Conservation (phyloP, 2,797 vertebrate species). For the Acanthurus leucopareius region DNA sequence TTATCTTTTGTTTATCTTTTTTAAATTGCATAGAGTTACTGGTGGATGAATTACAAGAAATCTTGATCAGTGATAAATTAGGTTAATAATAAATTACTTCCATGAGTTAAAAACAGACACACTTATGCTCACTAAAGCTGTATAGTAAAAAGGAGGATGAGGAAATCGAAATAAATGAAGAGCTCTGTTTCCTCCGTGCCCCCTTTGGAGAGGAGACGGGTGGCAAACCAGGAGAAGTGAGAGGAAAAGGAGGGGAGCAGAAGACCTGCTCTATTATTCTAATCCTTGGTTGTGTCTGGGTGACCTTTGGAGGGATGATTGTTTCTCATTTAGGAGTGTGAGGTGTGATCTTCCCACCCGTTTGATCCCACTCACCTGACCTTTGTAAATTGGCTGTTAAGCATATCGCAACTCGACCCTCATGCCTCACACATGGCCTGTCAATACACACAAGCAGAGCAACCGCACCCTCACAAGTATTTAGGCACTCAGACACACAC, state of each 20-base stretch:
- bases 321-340: slow-evolving; percentile 89
- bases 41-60: not conserved
- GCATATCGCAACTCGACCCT: slow-evolving; percentile 86
- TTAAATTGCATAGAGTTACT: not conserved
- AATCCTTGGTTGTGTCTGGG: slow-evolving; percentile 84
- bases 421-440: slow-evolving; percentile 76
- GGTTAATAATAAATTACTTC: not conserved
- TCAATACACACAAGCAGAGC: slow-evolving; percentile 72
- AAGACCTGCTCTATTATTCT: slow-evolving; percentile 87
- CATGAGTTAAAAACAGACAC: not conserved
- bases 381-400: slow-evolving; percentile 93
- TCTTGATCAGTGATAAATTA: not conserved
- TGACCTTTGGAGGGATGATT: slow-evolving; percentile 89
- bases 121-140: not conserved
- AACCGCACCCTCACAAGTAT: slow-evolving; percentile 56
- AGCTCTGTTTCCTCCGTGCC: slow-evolving; percentile 40
- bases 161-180: slow-evolving; percentile 18
- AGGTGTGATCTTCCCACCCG: slow-evolving; percentile 88
- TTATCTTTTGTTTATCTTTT: too few relatives aligned
- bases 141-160: slow-evolving; percentile 5
- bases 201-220: slow-evolving; percentile 65
- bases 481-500: slow-evolving; percentile 58
- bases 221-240: slow-evolving; percentile 38
- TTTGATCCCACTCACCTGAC: slow-evolving; percentile 90
- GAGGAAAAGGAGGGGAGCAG: slow-evolving; percentile 65